A percentile compares a stretch with the other conserved stretches of the same genome.
Conservation (phyloP, 1,140 invertebrate genomes). For the Phenacoccus solenopsis region DNA sequence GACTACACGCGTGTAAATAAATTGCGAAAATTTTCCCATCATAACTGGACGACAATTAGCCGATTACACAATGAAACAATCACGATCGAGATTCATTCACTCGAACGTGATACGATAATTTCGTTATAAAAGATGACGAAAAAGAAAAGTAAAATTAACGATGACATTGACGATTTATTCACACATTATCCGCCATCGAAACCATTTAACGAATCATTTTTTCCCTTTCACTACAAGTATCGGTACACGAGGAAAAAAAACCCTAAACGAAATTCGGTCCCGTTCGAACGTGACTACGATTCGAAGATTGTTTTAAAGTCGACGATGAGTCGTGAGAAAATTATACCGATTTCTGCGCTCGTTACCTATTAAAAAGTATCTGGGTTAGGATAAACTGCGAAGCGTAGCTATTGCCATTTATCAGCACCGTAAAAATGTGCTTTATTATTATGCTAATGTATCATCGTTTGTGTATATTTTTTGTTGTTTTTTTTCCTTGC, state of each 20-base stretch:
- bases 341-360: background rate
- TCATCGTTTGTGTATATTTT: no score
- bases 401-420: background rate
- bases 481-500: background rate
- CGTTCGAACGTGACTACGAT: background rate
- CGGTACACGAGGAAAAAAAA: background rate
- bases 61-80: no score
- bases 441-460: constrained; percentile 3
- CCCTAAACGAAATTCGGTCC: background rate
- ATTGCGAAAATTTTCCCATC: no score
- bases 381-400: constrained; percentile 1
- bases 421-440: background rate
- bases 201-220: background rate
- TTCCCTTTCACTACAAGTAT: background rate
- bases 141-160: background rate
- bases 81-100: no score
- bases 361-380: background rate
- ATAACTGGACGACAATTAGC: no score
- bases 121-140: no score
- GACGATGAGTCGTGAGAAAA: constrained; percentile 1
- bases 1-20: no score
- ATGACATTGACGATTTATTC: constrained; percentile 1
- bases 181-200: no score
- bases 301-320: background rate
- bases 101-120: no score